These are phyloP conservation scores for Montipora sp. DNA, from an alignment of 64 coral and sea anemone species.

Conservation along the genomic window DNA sequence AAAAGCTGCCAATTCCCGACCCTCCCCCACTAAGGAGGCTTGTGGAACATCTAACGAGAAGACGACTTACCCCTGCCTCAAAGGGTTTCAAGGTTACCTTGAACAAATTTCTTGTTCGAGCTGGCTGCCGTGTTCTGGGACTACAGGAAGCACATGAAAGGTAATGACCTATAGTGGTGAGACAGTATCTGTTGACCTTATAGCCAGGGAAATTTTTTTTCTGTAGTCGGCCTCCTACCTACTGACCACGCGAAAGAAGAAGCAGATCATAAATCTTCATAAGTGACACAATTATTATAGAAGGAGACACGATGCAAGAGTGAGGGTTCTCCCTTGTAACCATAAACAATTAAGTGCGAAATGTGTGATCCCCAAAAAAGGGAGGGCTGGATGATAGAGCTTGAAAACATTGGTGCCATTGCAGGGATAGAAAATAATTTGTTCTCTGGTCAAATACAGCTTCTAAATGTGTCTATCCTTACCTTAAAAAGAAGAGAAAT, in stretches of 20 bases:
- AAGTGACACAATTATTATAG: not conserved
- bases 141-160: constrained; percentile 66
- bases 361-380: not conserved
- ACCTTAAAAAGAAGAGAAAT: not conserved
- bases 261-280: not conserved
- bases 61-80: constrained; percentile 32
- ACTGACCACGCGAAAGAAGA: not conserved
- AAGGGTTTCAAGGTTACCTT: constrained; percentile 39
- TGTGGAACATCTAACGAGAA: constrained; percentile 54
- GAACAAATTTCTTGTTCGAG: constrained; percentile 57
- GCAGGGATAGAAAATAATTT: no score
- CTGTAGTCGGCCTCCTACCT: not conserved
- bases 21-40: constrained; percentile 73
- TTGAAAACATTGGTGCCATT: no score
- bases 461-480: not conserved
- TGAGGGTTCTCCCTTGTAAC: not conserved
- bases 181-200: not conserved
- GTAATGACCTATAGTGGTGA: constrained; percentile 31
- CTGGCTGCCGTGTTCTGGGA: constrained; percentile 44
- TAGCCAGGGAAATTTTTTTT: not conserved
- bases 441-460: not conserved
- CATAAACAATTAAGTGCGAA: not conserved
- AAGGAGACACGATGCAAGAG: not conserved
- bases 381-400: no score
- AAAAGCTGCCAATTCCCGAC: constrained; percentile 64